A percentile compares a stretch with the other conserved stretches of the same genome.
Evolutionary conservation across 2,797 vertebrate genomes (phyloP).

Genomic region (Aldrovandia affinis): DNA sequence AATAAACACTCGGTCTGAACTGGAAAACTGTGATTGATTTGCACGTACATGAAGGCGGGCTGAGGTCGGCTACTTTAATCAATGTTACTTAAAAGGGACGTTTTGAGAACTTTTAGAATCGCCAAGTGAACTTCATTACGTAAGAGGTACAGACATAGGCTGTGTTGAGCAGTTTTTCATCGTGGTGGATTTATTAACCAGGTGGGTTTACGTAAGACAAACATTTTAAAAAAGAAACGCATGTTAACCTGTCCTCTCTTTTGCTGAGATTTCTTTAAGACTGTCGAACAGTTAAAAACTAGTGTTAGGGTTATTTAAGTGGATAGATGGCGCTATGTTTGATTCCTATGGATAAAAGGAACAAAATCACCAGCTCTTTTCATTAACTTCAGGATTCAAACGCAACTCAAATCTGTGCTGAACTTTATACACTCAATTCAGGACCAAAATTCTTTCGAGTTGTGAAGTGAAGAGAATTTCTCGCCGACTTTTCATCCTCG

Average conservation of each 20-base stretch:
- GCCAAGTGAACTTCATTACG: slow-evolving; percentile 73
- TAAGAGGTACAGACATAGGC: slow-evolving; percentile 81
- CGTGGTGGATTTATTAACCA: slow-evolving; percentile 88
- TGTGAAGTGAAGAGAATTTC: slow-evolving; percentile 84
- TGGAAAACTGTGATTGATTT: slow-evolving; percentile 89
- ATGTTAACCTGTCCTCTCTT: slow-evolving; percentile 95
- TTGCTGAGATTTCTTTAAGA: slow-evolving; percentile 91
- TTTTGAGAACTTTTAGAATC: slow-evolving; percentile 71
- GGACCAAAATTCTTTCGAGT: slow-evolving; percentile 95
- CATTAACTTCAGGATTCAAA: slow-evolving; percentile 98
- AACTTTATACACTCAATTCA: slow-evolving; percentile 93
- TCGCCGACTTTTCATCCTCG: slow-evolving; percentile 85
- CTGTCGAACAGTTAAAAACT: slow-evolving; percentile 91
- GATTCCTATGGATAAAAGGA: slow-evolving; percentile 81
- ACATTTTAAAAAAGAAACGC: slow-evolving; percentile 75
- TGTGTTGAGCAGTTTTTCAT: slow-evolving; percentile 75
- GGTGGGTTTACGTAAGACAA: slow-evolving; percentile 86
- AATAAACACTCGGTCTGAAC: slow-evolving; percentile 64
- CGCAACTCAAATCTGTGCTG: slow-evolving; percentile 98
- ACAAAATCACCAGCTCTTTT: slow-evolving; percentile 98
- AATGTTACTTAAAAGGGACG: slow-evolving; percentile 78
- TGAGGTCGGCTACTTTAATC: slow-evolving; percentile 75
- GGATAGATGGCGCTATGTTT: slow-evolving; percentile 97
- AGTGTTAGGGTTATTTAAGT: slow-evolving; percentile 94
- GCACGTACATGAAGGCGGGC: slow-evolving; percentile 79